These are phyloP conservation scores for Hirundo rustica DNA, from an alignment of 2,797 vertebrate species.

Conservation along the genomic window DNA sequence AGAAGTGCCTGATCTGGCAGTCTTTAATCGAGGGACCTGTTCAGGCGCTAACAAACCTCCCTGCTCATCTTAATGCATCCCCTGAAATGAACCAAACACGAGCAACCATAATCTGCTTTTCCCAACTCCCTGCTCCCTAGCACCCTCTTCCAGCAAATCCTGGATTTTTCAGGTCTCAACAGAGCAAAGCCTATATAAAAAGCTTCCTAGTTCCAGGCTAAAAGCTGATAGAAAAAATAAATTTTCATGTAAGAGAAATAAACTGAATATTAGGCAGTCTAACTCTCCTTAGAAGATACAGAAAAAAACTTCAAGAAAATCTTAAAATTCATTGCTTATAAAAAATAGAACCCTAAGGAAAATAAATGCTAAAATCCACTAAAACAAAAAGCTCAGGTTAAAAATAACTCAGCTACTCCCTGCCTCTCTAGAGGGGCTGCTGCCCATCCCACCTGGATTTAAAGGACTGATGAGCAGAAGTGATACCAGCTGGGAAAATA, in stretches of 20 bases:
- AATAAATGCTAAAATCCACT: neutral
- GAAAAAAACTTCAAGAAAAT: rapidly evolving
- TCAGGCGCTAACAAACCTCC: neutral
- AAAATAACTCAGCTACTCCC: rapidly evolving
- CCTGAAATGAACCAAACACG: rapidly evolving
- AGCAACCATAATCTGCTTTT: neutral
- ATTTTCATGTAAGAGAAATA: neutral
- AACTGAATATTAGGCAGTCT: neutral
- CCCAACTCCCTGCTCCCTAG: rapidly evolving
- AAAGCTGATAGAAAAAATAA: neutral
- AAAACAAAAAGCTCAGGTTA: rapidly evolving
- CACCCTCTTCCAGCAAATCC: neutral
- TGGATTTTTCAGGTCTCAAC: neutral
- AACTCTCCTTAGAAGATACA: neutral
- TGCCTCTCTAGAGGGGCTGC: rapidly evolving
- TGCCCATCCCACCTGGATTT: neutral
- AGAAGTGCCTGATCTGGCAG: rapidly evolving
- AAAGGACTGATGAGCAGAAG: neutral
- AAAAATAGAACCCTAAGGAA: rapidly evolving
- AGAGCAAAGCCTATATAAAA: rapidly evolving
- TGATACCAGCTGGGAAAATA: neutral
- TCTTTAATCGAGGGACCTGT: neutral
- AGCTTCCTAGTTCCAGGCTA: rapidly evolving
- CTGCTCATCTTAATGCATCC: rapidly evolving
- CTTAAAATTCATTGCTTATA: neutral